Evolutionary conservation across 2,797 vertebrate species (phyloP).

Genomic region (Enteromius thamalakanensis): DNA sequence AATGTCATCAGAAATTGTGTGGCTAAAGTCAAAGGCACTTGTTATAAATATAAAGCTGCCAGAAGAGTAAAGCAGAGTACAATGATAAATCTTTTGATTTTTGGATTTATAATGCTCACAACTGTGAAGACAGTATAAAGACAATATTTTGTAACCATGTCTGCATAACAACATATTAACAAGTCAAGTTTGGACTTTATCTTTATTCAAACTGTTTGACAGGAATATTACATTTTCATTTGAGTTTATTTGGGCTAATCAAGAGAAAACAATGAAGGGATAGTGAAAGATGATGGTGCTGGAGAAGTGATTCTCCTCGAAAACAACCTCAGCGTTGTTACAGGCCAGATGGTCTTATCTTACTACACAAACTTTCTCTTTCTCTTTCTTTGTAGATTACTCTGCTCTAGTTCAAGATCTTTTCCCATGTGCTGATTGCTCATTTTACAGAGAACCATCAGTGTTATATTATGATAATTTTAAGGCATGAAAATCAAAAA

Average conservation of each 20-base stretch:
- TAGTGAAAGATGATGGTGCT: neutral
- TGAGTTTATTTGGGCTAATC: neutral
- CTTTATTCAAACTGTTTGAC: conserved; percentile 13
- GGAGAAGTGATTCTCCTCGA: neutral
- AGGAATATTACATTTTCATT: neutral
- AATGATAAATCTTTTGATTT: neutral
- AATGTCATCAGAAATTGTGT: neutral
- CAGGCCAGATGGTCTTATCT: neutral
- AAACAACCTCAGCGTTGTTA: neutral
- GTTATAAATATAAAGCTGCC: neutral
- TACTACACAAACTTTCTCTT: neutral
- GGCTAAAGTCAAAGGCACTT: neutral
- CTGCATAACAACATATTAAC: neutral
- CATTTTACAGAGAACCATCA: neutral
- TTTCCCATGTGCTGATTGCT: neutral
- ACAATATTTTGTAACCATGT: neutral
- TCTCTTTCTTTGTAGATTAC: neutral
- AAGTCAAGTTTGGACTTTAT: neutral
- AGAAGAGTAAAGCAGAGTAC: neutral
- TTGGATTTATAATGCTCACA: neutral
- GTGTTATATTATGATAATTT: neutral
- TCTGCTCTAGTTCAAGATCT: neutral
- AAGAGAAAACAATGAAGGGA: neutral
- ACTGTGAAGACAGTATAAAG: neutral
- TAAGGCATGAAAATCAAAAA: conserved; percentile 21